Conservation (phyloP, 2,113 vertebrate genomes). For the Murina feae region DNA sequence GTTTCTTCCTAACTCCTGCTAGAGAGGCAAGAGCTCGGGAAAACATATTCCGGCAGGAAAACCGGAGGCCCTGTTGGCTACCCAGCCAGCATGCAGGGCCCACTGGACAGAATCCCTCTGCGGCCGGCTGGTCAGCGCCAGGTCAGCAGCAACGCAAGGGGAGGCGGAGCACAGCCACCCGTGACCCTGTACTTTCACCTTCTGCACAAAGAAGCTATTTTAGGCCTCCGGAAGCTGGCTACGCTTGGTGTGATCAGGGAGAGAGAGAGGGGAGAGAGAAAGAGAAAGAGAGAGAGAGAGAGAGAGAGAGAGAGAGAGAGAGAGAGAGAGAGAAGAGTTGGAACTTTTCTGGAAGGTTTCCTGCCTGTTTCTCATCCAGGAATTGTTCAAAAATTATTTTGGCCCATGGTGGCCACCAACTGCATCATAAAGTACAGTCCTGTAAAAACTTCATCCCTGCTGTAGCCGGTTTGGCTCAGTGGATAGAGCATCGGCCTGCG, state of each 20-base stretch:
- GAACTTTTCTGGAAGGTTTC: background rate
- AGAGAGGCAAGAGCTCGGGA: background rate
- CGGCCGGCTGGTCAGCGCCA: background rate
- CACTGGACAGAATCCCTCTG: background rate
- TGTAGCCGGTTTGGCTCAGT: no score
- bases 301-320: no score
- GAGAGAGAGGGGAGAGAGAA: no score
- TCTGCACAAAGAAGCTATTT: background rate
- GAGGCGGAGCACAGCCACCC: no score
- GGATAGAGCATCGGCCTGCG: no score
- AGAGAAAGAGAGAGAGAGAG: no score
- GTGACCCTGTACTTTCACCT: background rate
- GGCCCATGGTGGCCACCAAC: background rate
- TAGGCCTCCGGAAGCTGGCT: background rate
- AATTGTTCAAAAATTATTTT: background rate
- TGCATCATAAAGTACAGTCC: background rate
- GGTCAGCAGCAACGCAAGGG: background rate
- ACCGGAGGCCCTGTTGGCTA: background rate
- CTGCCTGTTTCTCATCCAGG: background rate
- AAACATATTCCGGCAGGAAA: background rate
- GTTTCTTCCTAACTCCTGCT: background rate
- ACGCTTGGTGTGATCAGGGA: background rate
- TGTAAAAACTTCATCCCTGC: background rate
- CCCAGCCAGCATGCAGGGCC: background rate
- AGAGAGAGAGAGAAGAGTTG: rapidly evolving